Evolutionary conservation across 2,888 invertebrate species (phyloP).

Genomic region (Phyllotreta striolata): DNA sequence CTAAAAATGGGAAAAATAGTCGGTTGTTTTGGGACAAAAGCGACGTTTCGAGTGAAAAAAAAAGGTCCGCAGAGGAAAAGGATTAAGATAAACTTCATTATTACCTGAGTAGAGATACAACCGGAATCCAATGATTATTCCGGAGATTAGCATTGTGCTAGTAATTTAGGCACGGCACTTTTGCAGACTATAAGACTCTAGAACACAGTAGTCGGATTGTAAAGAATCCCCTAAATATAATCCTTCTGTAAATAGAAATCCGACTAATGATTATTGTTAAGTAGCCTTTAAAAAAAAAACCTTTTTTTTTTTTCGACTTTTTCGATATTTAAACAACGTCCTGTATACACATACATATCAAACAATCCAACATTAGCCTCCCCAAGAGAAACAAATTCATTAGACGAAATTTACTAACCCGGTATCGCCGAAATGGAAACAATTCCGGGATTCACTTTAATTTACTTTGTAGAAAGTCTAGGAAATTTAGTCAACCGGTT

Average conservation of each 20-base stretch:
- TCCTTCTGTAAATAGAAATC: conserved; percentile 27
- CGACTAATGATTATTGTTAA: conserved; percentile 29
- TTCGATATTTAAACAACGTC: too few species aligned
- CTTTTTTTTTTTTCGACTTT: too few species aligned
- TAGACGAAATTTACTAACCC: conserved; percentile 33
- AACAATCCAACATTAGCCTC: background rate
- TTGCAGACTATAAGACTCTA: too few species aligned
- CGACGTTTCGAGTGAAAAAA: conserved; percentile 25
- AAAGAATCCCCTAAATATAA: conserved; percentile 21
- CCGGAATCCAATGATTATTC: conserved; percentile 21
- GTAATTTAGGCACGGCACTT: conserved; percentile 39
- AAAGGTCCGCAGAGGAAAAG: conserved; percentile 19
- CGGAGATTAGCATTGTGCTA: conserved; percentile 27
- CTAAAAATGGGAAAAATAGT: too few species aligned
- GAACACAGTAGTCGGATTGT: conserved; percentile 33
- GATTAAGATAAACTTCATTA: conserved; percentile 18
- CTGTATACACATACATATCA: too few species aligned
- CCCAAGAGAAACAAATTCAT: conserved; percentile 30
- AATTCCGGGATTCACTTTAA: conserved; percentile 46
- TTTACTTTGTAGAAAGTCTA: conserved; percentile 46
- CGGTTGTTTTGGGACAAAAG: conserved; percentile 1
- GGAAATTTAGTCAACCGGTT: conserved; percentile 48
- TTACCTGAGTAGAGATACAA: conserved; percentile 26
- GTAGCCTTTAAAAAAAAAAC: background rate
- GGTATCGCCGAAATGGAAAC: conserved; percentile 48